These are phyloP conservation scores for Anarrhichthys ocellatus DNA, from an alignment of 2,113 vertebrate genomes.

Conservation along the genomic window DNA sequence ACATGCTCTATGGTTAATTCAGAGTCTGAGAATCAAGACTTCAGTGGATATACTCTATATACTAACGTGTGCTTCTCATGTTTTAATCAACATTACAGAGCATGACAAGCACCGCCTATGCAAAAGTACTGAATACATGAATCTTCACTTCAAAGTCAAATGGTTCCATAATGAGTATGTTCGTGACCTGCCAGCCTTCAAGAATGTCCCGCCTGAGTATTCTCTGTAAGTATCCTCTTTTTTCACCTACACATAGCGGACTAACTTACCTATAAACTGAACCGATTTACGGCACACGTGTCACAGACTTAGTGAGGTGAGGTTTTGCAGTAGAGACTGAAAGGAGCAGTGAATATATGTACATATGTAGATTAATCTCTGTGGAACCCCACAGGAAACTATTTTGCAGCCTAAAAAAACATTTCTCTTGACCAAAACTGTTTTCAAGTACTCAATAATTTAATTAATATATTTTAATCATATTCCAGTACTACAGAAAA, in stretches of 20 bases:
- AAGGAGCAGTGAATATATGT: neutral
- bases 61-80: conserved; percentile 58
- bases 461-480: neutral
- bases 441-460: neutral
- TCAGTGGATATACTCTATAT: neutral
- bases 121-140: conserved; percentile 99
- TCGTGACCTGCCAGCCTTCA: conserved; percentile 92
- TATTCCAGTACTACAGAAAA: neutral
- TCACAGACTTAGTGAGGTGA: neutral
- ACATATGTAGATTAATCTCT: too few species aligned
- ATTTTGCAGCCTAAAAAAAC: neutral
- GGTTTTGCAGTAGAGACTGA: neutral
- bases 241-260: neutral
- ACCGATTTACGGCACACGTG: neutral
- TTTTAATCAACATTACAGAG: conserved; percentile 87
- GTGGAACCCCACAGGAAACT: too few species aligned
- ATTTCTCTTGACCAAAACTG: neutral
- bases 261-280: neutral
- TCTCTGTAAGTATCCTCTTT: conserved; percentile 90
- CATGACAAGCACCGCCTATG: conserved; percentile 97
- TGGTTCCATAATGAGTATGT: conserved; percentile 99
- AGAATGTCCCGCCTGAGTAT: conserved; percentile 92
- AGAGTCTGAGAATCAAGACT: neutral
- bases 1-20: neutral
- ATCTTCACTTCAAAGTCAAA: conserved; percentile 99